These are phyloP conservation scores for Rhinatrema bivittatum DNA, from an alignment of 2,797 vertebrate species.

Conservation along the genomic window DNA sequence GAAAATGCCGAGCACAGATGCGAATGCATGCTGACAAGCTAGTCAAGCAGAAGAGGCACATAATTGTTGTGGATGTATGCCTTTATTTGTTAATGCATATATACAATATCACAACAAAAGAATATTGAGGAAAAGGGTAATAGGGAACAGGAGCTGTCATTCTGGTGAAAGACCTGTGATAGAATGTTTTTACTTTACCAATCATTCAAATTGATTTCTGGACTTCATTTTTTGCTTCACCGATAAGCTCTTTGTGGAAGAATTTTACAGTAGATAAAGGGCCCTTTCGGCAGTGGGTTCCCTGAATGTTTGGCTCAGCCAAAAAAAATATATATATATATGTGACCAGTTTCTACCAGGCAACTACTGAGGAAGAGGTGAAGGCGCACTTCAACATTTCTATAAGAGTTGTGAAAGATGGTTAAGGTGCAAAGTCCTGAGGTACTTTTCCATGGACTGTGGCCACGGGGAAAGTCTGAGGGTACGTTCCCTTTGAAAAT, in stretches of 20 bases:
- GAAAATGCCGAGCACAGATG: slow-evolving; percentile 27
- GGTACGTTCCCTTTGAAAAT: no score
- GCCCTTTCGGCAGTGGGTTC: no score
- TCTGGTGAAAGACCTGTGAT: slow-evolving; percentile 22
- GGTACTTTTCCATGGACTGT: no score
- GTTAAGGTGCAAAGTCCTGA: no score
- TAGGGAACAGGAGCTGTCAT: slow-evolving; percentile 29
- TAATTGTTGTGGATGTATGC: slow-evolving; percentile 40
- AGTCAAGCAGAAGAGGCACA: slow-evolving; percentile 35
- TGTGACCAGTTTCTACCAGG: no score
- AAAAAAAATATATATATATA: no score
- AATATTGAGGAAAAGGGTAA: slow-evolving; percentile 29
- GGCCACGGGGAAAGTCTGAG: no score
- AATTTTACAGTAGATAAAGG: no score
- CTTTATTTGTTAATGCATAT: slow-evolving; percentile 37
- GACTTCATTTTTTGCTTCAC: neutral
- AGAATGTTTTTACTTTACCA: neutral
- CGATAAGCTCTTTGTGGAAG: neutral
- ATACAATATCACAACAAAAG: slow-evolving; percentile 33
- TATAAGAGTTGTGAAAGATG: no score
- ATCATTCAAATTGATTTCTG: slow-evolving; percentile 3
- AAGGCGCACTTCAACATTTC: no score
- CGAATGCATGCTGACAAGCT: slow-evolving; percentile 45
- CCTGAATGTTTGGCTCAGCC: no score
- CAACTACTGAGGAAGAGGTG: no score